Conservation (phyloP, 2,113 vertebrate species). For the Gopherus flavomarginatus region DNA sequence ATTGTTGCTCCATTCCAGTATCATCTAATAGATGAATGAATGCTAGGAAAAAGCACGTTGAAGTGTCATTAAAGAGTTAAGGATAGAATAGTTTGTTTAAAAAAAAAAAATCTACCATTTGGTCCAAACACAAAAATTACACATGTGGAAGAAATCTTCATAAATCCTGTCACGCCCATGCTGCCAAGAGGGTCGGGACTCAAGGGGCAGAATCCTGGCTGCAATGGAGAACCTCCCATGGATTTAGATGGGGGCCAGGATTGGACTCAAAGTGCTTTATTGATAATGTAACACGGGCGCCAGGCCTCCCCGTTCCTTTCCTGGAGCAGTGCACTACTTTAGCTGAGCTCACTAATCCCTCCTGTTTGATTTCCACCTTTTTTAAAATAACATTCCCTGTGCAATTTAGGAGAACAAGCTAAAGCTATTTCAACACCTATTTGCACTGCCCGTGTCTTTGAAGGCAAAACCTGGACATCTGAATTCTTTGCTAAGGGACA, state of each 20-base stretch:
- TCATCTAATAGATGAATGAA: background rate
- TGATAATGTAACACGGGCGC: background rate
- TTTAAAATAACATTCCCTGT: too few relatives aligned
- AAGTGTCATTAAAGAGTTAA: background rate
- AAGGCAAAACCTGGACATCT: too few relatives aligned
- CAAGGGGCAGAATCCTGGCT: background rate
- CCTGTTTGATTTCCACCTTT: too few relatives aligned
- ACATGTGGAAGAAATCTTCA: background rate
- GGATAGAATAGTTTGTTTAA: background rate
- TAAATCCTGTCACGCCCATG: background rate
- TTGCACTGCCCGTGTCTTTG: too few relatives aligned
- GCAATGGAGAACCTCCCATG: background rate
- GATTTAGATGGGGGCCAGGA: background rate
- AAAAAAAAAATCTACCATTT: background rate
- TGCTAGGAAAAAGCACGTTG: background rate
- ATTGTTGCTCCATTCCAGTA: conserved; percentile 8
- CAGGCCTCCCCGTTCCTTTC: background rate
- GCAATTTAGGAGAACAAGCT: too few relatives aligned
- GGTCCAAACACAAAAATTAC: conserved; percentile 6
- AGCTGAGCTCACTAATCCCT: too few relatives aligned
- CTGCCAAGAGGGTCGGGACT: background rate
- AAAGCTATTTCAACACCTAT: too few relatives aligned
- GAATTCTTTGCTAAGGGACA: too few relatives aligned
- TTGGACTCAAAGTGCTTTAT: rapidly evolving
- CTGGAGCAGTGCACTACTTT: too few relatives aligned